Evolutionary conservation across 2,797 vertebrate genomes (phyloP), one percentile per base, ranked within the genome.

Genomic region (Onychomys arenicola): DNA sequence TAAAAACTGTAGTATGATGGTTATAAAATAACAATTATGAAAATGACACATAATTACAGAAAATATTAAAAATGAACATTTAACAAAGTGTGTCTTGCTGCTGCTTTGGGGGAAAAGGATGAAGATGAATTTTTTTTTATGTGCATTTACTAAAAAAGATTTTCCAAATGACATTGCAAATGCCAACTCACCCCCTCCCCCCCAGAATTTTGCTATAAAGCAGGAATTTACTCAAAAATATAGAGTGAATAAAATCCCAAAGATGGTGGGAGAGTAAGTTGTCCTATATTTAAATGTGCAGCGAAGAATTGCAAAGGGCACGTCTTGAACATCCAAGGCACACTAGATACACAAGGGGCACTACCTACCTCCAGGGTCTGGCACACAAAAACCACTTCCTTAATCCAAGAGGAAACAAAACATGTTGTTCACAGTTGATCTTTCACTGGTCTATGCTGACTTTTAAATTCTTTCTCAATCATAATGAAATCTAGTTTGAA

Each of bases 11-110:
- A 84, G 27, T 57, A 69, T 63, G 63, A 96, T 91, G 86, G 82
- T 93, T 96, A 97, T 34, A n/a, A 96, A 96, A 91, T 85, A 95
- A 93, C 32, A 96, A 88, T 92, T 90, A 94, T n/a, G 16, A 29
- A 92, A 83, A 37, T 3, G 89, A 96, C 55, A 96, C 32, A 97
- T 32, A 94, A 96, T 95, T 89, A 95, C 19, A 94, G 77, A 91
- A 97, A 97, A 93, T 34, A 95, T 80, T 95, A 92, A 87, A 96
- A 96, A 91, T 85, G 90, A 96, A 93, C 13, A 71, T 37, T 65
- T 84, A 96, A 96, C 71, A 90, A 94, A 95, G 90, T 88, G 90
- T 63, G 14, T 73, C 67, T 89, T 94, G 57, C 49, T 92, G 21
- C 82, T 96, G 55, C 40, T 96, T 92, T 96, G 32, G 65, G 89